phyloP scores from a whole-genome alignment of 2,888 invertebrate species.

The Aporophyla lueneburgensis region DNA sequence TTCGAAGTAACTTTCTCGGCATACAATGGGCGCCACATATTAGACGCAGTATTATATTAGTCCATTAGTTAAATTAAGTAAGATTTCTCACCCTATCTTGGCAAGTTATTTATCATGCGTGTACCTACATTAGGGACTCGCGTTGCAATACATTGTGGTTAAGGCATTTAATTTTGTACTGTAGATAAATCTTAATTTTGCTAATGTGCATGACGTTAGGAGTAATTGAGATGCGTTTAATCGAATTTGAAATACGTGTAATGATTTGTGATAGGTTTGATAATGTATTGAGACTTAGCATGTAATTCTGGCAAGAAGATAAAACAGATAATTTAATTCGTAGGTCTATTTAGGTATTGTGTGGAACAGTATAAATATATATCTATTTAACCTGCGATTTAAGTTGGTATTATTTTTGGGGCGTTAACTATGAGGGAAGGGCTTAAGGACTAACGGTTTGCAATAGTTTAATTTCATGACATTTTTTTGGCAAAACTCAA shows the following conservation, averaged over 20 bases:
- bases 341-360: background rate
- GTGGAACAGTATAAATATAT: background rate
- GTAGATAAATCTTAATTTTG: constrained; percentile 84
- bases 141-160: constrained; percentile 86
- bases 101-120: constrained; percentile 87
- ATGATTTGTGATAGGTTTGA: constrained; percentile 22
- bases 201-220: constrained; percentile 72
- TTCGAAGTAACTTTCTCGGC: constrained; percentile 68
- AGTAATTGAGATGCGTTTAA: constrained; percentile 60
- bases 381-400: background rate
- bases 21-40: constrained; percentile 73
- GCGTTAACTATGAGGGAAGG: background rate
- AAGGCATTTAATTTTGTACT: constrained; percentile 87
- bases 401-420: background rate
- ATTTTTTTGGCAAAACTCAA: background rate
- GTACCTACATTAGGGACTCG: constrained; percentile 80
- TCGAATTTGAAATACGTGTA: constrained; percentile 34
- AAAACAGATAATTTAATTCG: background rate
- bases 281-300: background rate
- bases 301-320: background rate
- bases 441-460: background rate
- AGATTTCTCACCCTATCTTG: constrained; percentile 87
- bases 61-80: constrained; percentile 90
- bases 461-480: background rate
- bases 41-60: constrained; percentile 78